phyloP scores from a whole-genome alignment of 2,888 invertebrate species.

The Coelopa pilipes region DNA sequence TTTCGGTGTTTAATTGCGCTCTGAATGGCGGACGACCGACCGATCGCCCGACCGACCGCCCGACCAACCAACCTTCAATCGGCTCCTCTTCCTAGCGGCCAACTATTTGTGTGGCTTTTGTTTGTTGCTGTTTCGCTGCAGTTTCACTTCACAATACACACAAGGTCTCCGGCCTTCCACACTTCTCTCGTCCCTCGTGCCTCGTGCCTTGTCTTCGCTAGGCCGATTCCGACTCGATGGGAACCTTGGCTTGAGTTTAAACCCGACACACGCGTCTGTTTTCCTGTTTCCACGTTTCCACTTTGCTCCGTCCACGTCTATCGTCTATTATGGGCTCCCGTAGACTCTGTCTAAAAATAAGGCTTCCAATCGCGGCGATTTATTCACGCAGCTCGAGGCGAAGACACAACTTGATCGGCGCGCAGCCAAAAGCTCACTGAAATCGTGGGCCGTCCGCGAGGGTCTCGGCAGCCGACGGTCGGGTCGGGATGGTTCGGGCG shows the following conservation, averaged over 20 bases:
- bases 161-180: constrained; percentile 26
- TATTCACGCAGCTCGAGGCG: too few relatives aligned
- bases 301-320: background rate
- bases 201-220: background rate
- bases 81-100: background rate
- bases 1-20: background rate
- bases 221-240: background rate
- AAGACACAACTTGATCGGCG: constrained; percentile 55
- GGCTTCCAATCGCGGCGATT: too few relatives aligned
- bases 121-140: constrained; percentile 10
- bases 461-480: constrained; percentile 39
- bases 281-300: background rate
- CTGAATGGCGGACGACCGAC: background rate
- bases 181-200: background rate
- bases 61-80: constrained; percentile 17
- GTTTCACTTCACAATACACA: constrained; percentile 18
- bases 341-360: too few relatives aligned
- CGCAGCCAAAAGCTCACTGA: constrained; percentile 55
- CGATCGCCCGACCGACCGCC: too few relatives aligned
- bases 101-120: background rate
- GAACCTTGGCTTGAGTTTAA: constrained; percentile 8
- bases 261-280: constrained; percentile 8
- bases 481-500: background rate
- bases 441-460: constrained; percentile 41
- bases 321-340: too few relatives aligned